A percentile compares a stretch with the other conserved stretches of the same genome.
These are phyloP conservation scores for Enteromius mattozi DNA, from an alignment of 2,797 vertebrate species.

Conservation along the genomic window DNA sequence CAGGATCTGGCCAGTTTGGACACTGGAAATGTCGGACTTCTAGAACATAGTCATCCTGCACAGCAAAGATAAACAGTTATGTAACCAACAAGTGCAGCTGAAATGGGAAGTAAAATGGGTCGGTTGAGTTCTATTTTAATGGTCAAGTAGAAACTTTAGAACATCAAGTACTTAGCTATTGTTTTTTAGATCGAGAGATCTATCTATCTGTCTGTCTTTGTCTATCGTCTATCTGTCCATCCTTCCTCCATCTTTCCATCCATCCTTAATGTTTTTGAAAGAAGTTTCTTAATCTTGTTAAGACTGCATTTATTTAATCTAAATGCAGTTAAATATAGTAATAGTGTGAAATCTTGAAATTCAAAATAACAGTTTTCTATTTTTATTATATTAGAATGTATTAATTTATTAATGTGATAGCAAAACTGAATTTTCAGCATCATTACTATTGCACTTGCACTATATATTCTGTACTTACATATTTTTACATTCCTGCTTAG, in stretches of 20 bases:
- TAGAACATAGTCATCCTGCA: slow-evolving; percentile 96
- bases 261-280: background rate
- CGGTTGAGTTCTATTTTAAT: background rate
- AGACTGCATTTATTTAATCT: background rate
- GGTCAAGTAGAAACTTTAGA: background rate
- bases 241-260: no score
- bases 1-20: slow-evolving; percentile 98
- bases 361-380: background rate
- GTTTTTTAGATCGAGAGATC: no score
- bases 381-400: background rate
- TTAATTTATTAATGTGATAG: background rate
- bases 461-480: background rate
- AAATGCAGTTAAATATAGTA: background rate
- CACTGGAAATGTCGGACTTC: slow-evolving; percentile 99
- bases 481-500: background rate
- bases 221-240: no score
- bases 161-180: no score
- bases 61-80: background rate
- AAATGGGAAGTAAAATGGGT: background rate
- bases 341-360: background rate
- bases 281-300: background rate
- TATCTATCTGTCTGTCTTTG: no score
- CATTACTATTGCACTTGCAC: background rate
- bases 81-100: background rate
- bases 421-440: background rate